Percentiles rank a stretch among this genome's conserved stretches.
Conservation (phyloP, 2,113 vertebrate species). For the Natator depressus region DNA sequence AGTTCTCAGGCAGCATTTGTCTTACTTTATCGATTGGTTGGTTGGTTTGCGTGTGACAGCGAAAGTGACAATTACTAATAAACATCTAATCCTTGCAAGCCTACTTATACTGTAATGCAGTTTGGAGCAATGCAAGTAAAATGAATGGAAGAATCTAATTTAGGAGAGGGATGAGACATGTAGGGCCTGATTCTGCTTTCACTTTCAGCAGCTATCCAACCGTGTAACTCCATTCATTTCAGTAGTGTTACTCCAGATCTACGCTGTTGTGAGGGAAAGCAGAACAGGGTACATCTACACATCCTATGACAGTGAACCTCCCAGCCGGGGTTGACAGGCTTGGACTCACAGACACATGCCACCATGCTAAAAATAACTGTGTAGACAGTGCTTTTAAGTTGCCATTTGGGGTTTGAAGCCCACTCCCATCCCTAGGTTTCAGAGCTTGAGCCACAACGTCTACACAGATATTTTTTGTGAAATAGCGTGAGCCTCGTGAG, state of each 20-base stretch:
- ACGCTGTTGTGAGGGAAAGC: neutral
- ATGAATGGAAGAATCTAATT: neutral
- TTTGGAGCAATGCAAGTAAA: neutral
- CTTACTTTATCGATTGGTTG: neutral
- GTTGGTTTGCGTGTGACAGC: neutral
- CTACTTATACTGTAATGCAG: neutral
- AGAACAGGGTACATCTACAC: neutral
- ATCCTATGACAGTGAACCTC: neutral
- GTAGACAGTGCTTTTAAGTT: neutral
- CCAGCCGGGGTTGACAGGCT: neutral
- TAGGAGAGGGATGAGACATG: neutral
- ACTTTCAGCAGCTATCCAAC: neutral
- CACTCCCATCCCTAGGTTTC: neutral
- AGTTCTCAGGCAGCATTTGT: neutral
- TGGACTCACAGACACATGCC: neutral
- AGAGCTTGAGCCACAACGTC: neutral
- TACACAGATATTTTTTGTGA: neutral
- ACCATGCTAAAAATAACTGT: neutral
- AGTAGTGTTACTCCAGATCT: neutral
- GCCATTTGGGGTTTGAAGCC: neutral
- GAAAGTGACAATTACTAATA: neutral
- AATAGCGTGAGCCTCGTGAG: neutral
- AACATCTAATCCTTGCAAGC: neutral
- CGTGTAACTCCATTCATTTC: neutral
- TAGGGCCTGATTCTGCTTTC: fast-evolving